Percentiles rank a stretch among this genome's conserved stretches.
phyloP scores from a whole-genome alignment of 2,113 vertebrate genomes.

The Eclectus roratus region DNA sequence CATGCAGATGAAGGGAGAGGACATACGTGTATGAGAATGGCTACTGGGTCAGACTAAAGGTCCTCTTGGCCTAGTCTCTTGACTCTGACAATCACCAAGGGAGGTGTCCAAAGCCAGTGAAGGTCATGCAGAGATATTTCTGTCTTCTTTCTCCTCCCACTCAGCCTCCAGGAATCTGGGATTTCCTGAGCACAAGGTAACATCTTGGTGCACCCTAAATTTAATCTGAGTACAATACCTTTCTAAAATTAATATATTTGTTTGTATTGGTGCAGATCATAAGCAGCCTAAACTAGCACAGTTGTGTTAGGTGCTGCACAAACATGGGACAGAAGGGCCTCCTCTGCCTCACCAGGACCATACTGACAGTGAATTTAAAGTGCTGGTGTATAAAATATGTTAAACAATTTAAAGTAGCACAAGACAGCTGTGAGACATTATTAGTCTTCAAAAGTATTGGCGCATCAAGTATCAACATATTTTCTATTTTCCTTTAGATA shows the following conservation, averaged over 20 bases:
- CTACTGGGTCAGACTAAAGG: neutral
- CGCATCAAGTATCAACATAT: neutral
- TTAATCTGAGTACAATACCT: neutral
- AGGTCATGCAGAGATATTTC: neutral
- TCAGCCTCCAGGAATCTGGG: neutral
- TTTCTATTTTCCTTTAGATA: neutral
- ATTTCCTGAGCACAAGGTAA: neutral
- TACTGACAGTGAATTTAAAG: neutral
- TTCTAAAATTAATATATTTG: neutral
- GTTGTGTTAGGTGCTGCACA: neutral
- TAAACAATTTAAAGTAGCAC: neutral
- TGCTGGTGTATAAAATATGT: neutral
- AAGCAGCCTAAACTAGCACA: neutral
- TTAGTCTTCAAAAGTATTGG: neutral
- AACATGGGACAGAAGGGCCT: neutral
- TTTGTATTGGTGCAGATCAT: neutral
- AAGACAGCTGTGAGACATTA: neutral
- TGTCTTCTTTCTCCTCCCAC: neutral
- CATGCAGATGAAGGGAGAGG: neutral
- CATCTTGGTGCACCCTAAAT: neutral
- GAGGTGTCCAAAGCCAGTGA: neutral
- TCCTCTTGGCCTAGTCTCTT: neutral
- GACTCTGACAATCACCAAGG: neutral
- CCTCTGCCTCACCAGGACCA: neutral
- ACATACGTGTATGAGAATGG: accelerated